These are phyloP conservation scores for Trichomycterus rosablanca DNA, from an alignment of 2,113 vertebrate genomes.

Conservation along the genomic window DNA sequence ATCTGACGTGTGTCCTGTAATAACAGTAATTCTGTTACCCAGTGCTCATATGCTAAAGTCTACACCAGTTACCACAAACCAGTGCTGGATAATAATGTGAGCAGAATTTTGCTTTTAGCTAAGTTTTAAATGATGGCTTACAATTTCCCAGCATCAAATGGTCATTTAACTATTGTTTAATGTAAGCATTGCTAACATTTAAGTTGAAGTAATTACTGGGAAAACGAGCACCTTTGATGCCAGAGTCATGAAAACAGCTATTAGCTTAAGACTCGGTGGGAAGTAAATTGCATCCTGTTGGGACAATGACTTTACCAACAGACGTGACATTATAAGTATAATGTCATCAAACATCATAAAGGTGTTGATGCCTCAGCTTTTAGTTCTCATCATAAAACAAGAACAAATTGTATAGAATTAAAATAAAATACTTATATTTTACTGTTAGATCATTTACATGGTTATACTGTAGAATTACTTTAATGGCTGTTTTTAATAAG, in stretches of 20 bases:
- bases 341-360: not conserved
- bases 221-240: not conserved
- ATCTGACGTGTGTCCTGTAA: too few relatives aligned
- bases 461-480: not conserved
- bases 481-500: conserved; percentile 2
- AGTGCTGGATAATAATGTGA: too few relatives aligned
- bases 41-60: too few relatives aligned
- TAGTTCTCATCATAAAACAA: not conserved
- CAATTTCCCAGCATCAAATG: too few relatives aligned
- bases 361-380: not conserved
- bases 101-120: too few relatives aligned
- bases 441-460: not conserved
- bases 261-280: not conserved
- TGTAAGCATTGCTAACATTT: too few relatives aligned
- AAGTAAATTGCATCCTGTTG: not conserved
- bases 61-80: too few relatives aligned
- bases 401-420: not conserved
- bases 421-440: not conserved
- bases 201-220: conserved; percentile 5
- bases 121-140: too few relatives aligned
- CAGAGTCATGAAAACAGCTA: not conserved
- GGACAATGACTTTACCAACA: not conserved
- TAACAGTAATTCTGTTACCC: too few relatives aligned
- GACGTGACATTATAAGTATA: not conserved
- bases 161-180: too few relatives aligned